Percentiles rank a stretch among this genome's conserved stretches.
phyloP scores from a whole-genome alignment of 1,140 invertebrate species.

The Leptinotarsa undecemlineata region DNA sequence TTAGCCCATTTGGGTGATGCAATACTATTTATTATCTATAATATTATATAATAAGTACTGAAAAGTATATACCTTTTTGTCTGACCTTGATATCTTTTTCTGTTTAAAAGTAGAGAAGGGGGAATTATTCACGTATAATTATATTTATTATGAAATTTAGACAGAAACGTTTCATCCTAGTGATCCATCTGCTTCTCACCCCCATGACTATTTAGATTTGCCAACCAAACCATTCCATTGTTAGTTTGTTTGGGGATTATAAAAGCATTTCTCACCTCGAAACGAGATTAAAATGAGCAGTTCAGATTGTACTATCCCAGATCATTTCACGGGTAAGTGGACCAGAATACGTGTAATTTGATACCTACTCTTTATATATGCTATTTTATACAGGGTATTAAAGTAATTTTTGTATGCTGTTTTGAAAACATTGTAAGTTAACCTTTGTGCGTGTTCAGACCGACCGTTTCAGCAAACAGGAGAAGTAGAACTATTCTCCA shows the following conservation, averaged over 20 bases:
- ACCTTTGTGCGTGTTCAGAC: background rate
- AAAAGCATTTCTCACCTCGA: constrained; percentile 22
- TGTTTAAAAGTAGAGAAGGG: no score
- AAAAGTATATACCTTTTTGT: no score
- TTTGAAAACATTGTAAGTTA: background rate
- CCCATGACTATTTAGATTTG: background rate
- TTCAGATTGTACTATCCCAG: constrained; percentile 9
- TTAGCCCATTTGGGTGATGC: no score
- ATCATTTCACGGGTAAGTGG: constrained; percentile 22
- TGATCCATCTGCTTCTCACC: background rate
- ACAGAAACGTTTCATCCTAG: background rate
- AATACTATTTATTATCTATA: no score
- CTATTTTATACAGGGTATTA: constrained; percentile 9
- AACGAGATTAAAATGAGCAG: constrained; percentile 24
- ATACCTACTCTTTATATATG: constrained; percentile 18
- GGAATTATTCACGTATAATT: no score
- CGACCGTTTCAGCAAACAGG: no score
- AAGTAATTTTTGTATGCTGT: background rate
- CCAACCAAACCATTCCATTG: background rate
- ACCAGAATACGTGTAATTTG: constrained; percentile 9
- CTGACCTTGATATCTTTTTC: no score
- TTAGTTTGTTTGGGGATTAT: constrained; percentile 21
- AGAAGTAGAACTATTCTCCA: no score
- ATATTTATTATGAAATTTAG: background rate
- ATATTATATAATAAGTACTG: no score